These are phyloP conservation scores for Catharus bicknelli DNA, from an alignment of 2,113 vertebrate genomes.

Conservation along the genomic window DNA sequence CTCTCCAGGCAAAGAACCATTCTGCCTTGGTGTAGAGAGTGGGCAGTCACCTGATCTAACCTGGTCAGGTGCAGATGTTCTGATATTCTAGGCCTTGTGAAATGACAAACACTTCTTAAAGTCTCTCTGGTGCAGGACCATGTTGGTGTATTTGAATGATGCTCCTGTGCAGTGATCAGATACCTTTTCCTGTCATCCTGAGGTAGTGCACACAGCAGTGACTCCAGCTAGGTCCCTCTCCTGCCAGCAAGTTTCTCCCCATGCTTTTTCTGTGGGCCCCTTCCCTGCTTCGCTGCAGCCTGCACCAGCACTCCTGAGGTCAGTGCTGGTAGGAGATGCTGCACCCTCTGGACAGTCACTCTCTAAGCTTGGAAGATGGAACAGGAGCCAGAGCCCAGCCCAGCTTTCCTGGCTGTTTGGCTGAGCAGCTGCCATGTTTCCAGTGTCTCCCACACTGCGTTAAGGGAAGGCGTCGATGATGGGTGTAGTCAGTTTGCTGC, in stretches of 20 bases:
- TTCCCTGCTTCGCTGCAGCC: not conserved
- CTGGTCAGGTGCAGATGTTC: not conserved
- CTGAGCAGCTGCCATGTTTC: slow-evolving; percentile 10
- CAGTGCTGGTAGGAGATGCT: not conserved
- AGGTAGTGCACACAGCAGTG: not conserved
- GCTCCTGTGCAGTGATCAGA: not conserved
- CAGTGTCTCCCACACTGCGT: not conserved
- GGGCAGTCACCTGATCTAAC: not conserved
- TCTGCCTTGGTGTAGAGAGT: not conserved
- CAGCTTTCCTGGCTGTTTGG: not conserved
- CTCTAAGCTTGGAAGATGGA: not conserved
- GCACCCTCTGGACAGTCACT: not conserved
- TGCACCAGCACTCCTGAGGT: not conserved
- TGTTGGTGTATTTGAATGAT: not conserved
- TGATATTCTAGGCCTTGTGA: not conserved
- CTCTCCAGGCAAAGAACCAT: not conserved
- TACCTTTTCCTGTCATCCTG: not conserved
- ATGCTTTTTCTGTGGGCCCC: not conserved
- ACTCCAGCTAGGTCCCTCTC: not conserved
- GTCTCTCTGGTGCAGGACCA: not conserved
- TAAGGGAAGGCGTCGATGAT: not conserved
- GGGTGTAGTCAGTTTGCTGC: not conserved
- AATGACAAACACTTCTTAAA: not conserved
- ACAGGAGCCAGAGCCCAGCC: not conserved
- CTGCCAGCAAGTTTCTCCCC: not conserved